Evolutionary conservation across 35 echinoderm and acorn worm genomes (phyloP).

Genomic region (Anneissia japonica): DNA sequence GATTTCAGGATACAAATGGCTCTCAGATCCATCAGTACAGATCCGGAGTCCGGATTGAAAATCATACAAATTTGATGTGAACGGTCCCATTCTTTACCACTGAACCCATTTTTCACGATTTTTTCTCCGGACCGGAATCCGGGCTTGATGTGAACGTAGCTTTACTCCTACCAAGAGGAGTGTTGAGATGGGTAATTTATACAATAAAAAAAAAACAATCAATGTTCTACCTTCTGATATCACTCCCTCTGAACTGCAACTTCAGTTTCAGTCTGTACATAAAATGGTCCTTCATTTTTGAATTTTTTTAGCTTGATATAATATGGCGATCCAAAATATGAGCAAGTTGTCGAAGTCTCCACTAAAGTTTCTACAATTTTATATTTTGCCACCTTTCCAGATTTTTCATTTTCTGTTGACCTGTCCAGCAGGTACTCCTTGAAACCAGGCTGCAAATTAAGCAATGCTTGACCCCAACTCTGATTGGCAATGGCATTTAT

Average conservation of each 20-base stretch:
- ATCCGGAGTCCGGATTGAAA: no score
- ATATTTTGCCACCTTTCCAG: constrained; percentile 72
- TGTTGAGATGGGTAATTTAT: no score
- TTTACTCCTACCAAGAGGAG: no score
- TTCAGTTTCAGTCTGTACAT: constrained; percentile 60
- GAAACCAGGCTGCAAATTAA: constrained; percentile 57
- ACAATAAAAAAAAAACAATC: no score
- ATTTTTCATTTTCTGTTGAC: constrained; percentile 64
- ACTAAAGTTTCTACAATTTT: constrained; percentile 57
- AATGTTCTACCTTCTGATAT: background rate
- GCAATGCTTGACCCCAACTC: constrained; percentile 41
- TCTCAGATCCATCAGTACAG: no score
- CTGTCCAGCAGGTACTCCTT: constrained; percentile 73
- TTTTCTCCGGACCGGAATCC: no score
- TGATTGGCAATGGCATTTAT: constrained; percentile 52
- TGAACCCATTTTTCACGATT: no score
- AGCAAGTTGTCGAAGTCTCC: constrained; percentile 29
- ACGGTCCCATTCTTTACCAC: no score
- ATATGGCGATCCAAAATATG: constrained; percentile 61
- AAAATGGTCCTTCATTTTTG: constrained; percentile 74
- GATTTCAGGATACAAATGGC: no score
- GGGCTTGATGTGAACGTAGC: no score
- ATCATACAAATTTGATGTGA: no score
- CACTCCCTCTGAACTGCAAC: constrained; percentile 48
- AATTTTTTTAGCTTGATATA: constrained; percentile 62